Conservation (phyloP, 2,888 invertebrate species). For the Netelia virgata region DNA sequence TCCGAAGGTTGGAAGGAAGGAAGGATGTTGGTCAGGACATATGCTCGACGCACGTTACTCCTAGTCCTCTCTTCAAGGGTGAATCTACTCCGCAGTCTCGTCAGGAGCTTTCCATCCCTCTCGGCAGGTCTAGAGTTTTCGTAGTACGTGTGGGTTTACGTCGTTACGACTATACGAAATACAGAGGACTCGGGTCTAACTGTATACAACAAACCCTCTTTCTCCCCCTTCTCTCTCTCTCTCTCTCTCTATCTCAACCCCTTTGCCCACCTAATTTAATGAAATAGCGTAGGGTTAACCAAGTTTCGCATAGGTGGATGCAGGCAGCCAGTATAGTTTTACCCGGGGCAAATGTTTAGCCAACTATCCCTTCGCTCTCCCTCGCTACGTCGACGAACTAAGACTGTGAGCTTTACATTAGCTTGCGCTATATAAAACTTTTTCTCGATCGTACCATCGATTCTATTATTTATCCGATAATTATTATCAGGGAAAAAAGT, state of each 20-base stretch:
- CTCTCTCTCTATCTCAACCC: conserved; percentile 35
- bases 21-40: conserved; percentile 58
- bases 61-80: conserved; percentile 69
- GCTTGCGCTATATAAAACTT: background rate
- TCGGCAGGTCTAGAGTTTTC: conserved; percentile 44
- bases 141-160: conserved; percentile 45
- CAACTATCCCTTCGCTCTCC: conserved; percentile 64
- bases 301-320: conserved; percentile 77
- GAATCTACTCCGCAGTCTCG: conserved; percentile 69
- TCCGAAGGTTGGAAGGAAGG: conserved; percentile 51
- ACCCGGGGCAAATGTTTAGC: conserved; percentile 81
- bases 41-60: conserved; percentile 35
- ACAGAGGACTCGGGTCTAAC: conserved; percentile 5
- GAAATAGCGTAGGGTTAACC: conserved; percentile 83
- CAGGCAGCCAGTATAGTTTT: conserved; percentile 71
- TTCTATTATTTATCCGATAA: background rate
- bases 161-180: conserved; percentile 35
- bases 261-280: conserved; percentile 80
- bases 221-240: conserved; percentile 18
- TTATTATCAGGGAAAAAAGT: background rate
- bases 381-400: background rate
- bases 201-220: conserved; percentile 9
- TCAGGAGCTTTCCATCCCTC: conserved; percentile 52
- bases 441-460: background rate
- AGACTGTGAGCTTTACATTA: background rate